A percentile compares a stretch with the other conserved stretches of the same genome.
Evolutionary conservation across 2,888 invertebrate genomes (phyloP).

Genomic region (Cerastis leucographa): DNA sequence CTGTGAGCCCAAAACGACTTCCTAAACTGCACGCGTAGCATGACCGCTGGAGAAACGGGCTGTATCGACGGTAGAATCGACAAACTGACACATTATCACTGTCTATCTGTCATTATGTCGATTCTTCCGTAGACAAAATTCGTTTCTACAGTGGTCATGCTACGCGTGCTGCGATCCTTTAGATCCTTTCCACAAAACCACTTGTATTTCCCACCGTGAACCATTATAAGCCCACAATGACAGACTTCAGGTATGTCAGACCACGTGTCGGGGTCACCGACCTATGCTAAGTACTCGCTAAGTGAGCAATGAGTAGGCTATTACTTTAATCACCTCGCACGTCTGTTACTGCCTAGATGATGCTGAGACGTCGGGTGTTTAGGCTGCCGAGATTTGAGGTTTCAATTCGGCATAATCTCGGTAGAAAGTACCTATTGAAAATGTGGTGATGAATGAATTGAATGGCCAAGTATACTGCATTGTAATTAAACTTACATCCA

Average conservation of each 20-base stretch:
- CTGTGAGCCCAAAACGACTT: neutral
- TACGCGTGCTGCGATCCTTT: too few relatives aligned
- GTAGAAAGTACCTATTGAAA: neutral
- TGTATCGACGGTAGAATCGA: too few relatives aligned
- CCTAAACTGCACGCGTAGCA: neutral
- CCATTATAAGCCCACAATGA: constrained; percentile 18
- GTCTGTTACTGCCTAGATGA: constrained; percentile 79
- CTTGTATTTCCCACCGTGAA: neutral
- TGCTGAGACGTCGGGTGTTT: constrained; percentile 62
- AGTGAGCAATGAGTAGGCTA: constrained; percentile 79
- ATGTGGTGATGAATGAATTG: neutral
- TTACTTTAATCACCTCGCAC: constrained; percentile 84
- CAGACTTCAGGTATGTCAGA: constrained; percentile 35
- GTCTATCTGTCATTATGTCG: too few relatives aligned
- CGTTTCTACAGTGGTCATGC: too few relatives aligned
- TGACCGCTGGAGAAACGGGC: too few relatives aligned
- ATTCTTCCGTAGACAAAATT: too few relatives aligned
- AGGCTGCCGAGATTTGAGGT: constrained; percentile 51
- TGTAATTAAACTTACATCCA: neutral
- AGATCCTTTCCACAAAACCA: neutral
- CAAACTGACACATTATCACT: too few relatives aligned
- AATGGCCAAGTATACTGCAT: neutral
- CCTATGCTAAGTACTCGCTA: constrained; percentile 69
- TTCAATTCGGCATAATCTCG: neutral
- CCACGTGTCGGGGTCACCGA: constrained; percentile 72